Conservation (phyloP, 1,140 invertebrate species). For the Drosophila willistoni region DNA sequence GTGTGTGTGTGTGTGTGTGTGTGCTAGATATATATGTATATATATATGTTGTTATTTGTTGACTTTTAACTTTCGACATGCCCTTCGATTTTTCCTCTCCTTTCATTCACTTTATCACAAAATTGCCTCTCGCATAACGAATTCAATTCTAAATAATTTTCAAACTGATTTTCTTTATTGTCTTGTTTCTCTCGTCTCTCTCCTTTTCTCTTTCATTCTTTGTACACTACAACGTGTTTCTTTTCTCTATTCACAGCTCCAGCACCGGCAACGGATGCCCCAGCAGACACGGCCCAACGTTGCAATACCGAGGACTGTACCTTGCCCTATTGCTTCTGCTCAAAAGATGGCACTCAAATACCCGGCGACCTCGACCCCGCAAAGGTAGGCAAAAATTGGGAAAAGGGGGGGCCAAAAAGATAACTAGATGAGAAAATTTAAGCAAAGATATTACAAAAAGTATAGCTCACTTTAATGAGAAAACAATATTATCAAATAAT, state of each 20-base stretch:
- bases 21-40: neutral
- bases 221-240: neutral
- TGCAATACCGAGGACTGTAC: conserved; percentile 91
- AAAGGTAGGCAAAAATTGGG: conserved; percentile 85
- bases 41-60: conserved; percentile 55
- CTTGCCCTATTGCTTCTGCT: conserved; percentile 96
- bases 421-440: neutral
- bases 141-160: conserved; percentile 72
- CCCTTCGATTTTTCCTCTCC: conserved; percentile 13
- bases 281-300: conserved; percentile 89
- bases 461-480: too few species aligned
- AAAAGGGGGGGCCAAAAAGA: too few species aligned
- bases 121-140: conserved; percentile 58
- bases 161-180: conserved; percentile 40
- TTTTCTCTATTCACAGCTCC: conserved; percentile 85
- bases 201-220: neutral
- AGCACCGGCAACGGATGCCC: conserved; percentile 91
- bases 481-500: too few species aligned
- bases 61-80: conserved; percentile 63
- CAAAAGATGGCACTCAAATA: conserved; percentile 93
- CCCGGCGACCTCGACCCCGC: conserved; percentile 91
- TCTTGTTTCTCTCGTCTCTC: neutral
- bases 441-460: neutral
- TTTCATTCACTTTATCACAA: conserved; percentile 1
- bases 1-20: neutral